Percentiles rank a stretch among this genome's conserved stretches.
Evolutionary conservation across 2,797 vertebrate species (phyloP).

Genomic region (Setipinna tenuifilis): DNA sequence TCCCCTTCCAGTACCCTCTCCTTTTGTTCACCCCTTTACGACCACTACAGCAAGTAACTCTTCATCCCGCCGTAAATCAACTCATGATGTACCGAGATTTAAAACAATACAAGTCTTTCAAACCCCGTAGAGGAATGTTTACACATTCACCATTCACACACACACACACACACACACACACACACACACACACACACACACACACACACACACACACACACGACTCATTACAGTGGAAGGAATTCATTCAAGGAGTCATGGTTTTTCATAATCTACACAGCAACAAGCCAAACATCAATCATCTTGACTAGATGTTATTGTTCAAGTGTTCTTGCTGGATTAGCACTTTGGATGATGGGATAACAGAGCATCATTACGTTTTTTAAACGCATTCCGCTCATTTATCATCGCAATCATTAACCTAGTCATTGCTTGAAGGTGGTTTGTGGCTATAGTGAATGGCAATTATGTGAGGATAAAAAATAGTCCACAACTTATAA

Average conservation of each 20-base stretch:
- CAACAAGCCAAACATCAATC: conserved; percentile 47
- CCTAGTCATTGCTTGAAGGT: not conserved
- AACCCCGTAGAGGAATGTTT: not conserved
- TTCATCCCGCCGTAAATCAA: conserved; percentile 40
- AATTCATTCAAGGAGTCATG: conserved; percentile 44
- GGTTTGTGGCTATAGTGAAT: not conserved
- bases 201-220: not conserved
- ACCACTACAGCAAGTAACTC: conserved; percentile 25
- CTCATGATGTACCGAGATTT: not conserved
- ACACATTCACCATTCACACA: not conserved
- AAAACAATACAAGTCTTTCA: not conserved
- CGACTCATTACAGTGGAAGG: not conserved
- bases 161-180: not conserved
- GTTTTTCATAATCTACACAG: conserved; percentile 34
- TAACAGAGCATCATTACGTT: conserved; percentile 41
- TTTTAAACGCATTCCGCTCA: not conserved
- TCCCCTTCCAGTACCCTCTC: conserved; percentile 22
- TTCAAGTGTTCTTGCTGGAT: conserved; percentile 41
- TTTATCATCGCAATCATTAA: not conserved
- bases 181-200: not conserved
- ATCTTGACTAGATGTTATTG: conserved; percentile 48
- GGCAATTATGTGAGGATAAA: not conserved
- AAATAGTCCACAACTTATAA: not conserved
- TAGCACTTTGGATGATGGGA: conserved; percentile 37
- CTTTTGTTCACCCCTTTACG: conserved; percentile 39